These are phyloP conservation scores for Tragelaphus buxtoni DNA, from an alignment of 2,113 vertebrate species.

Conservation along the genomic window DNA sequence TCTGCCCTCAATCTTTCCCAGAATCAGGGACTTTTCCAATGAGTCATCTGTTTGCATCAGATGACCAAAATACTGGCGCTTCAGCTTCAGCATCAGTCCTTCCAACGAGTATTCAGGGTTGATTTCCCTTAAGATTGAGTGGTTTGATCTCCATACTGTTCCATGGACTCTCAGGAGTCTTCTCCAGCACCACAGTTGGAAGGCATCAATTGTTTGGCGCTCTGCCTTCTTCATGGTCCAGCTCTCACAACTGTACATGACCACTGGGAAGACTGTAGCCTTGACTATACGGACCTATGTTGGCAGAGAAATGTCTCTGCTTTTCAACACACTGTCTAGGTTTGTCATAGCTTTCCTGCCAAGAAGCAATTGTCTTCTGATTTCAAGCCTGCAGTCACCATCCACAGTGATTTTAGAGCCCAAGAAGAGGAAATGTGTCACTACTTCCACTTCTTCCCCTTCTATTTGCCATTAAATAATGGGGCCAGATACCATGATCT, in stretches of 20 bases:
- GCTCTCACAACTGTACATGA: neutral
- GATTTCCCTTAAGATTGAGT: neutral
- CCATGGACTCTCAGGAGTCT: neutral
- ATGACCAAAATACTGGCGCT: neutral
- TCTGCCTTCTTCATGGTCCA: neutral
- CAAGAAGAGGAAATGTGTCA: neutral
- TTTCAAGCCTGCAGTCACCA: neutral
- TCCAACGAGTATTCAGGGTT: neutral
- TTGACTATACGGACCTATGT: neutral
- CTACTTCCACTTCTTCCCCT: neutral
- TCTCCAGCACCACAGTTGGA: neutral
- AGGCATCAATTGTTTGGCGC: neutral
- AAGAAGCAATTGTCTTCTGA: neutral
- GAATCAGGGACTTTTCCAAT: neutral
- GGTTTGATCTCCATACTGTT: neutral
- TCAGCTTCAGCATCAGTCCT: neutral
- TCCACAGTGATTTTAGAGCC: neutral
- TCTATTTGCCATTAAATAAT: neutral
- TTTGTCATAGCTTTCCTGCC: neutral
- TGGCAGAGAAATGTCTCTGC: neutral
- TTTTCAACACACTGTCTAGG: neutral
- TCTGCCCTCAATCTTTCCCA: neutral
- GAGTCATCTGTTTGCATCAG: neutral
- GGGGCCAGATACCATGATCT: neutral
- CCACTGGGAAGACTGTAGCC: neutral